A percentile compares a stretch with the other conserved stretches of the same genome.
phyloP scores from a whole-genome alignment of 2,888 invertebrate species.

The Pherbina coryleti region DNA sequence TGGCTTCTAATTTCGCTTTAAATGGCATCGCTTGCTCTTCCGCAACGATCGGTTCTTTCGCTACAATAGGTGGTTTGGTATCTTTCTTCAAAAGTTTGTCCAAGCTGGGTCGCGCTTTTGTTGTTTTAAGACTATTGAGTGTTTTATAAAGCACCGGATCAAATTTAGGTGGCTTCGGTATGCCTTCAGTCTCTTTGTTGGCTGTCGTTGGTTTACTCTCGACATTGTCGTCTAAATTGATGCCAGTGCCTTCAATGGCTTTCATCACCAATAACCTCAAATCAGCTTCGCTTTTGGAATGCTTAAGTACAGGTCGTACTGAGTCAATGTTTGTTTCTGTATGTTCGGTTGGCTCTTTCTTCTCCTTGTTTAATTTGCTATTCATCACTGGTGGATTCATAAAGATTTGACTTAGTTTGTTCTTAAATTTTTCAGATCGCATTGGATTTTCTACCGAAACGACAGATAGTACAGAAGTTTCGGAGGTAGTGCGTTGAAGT shows the following conservation, averaged over 20 bases:
- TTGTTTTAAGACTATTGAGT: constrained; percentile 57
- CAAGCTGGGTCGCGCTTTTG: constrained; percentile 58
- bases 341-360: neutral
- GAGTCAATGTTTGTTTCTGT: neutral
- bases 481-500: constrained; percentile 45
- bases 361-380: neutral
- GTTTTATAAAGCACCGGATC: constrained; percentile 65
- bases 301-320: constrained; percentile 50
- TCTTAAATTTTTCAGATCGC: constrained; percentile 61
- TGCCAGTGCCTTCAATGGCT: constrained; percentile 51
- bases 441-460: constrained; percentile 55
- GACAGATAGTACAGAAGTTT: constrained; percentile 46
- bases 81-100: constrained; percentile 47
- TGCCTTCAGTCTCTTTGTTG: constrained; percentile 40
- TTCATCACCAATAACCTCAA: constrained; percentile 54
- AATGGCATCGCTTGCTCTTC: constrained; percentile 53
- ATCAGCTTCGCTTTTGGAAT: constrained; percentile 65
- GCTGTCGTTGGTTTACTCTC: neutral
- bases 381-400: constrained; percentile 47
- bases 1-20: constrained; percentile 63
- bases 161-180: constrained; percentile 66
- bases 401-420: constrained; percentile 59
- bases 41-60: neutral
- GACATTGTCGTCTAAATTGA: constrained; percentile 10
- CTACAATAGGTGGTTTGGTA: constrained; percentile 7